These are phyloP conservation scores for Ptychoptera albimana DNA, from an alignment of 2,888 invertebrate genomes.

Conservation along the genomic window DNA sequence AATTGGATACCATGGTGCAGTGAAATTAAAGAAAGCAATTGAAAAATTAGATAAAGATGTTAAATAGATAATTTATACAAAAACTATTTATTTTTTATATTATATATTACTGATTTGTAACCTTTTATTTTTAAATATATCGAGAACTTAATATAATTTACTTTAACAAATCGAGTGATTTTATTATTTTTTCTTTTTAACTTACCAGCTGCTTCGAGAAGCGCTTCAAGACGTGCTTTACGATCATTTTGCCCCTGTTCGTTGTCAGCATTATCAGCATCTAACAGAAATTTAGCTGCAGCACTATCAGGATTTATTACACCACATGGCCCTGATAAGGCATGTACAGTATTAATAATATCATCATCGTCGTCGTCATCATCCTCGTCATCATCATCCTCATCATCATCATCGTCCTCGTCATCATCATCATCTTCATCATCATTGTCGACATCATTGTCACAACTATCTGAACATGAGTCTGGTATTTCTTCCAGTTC, in stretches of 20 bases:
- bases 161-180: too few relatives aligned
- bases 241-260: constrained; percentile 36
- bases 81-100: too few relatives aligned
- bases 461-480: constrained; percentile 30
- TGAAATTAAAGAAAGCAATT: not conserved
- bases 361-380: constrained; percentile 15
- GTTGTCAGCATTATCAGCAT: constrained; percentile 16
- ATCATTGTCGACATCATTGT: constrained; percentile 27
- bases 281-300: constrained; percentile 29
- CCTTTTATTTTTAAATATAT: too few relatives aligned
- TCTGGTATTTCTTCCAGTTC: constrained; percentile 29
- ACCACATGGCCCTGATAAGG: constrained; percentile 19
- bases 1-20: too few relatives aligned
- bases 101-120: too few relatives aligned
- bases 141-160: too few relatives aligned
- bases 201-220: constrained; percentile 74
- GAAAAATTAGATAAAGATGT: not conserved
- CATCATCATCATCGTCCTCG: constrained; percentile 28
- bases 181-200: too few relatives aligned
- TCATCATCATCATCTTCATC: constrained; percentile 31
- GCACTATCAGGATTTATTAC: constrained; percentile 30
- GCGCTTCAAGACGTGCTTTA: constrained; percentile 78
- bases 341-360: constrained; percentile 20
- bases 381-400: constrained; percentile 21
- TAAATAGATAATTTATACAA: too few relatives aligned